A percentile compares a stretch with the other conserved stretches of the same genome.
These are phyloP conservation scores for Neosalanx taihuensis DNA, from an alignment of 2,797 vertebrate genomes.

Conservation along the genomic window DNA sequence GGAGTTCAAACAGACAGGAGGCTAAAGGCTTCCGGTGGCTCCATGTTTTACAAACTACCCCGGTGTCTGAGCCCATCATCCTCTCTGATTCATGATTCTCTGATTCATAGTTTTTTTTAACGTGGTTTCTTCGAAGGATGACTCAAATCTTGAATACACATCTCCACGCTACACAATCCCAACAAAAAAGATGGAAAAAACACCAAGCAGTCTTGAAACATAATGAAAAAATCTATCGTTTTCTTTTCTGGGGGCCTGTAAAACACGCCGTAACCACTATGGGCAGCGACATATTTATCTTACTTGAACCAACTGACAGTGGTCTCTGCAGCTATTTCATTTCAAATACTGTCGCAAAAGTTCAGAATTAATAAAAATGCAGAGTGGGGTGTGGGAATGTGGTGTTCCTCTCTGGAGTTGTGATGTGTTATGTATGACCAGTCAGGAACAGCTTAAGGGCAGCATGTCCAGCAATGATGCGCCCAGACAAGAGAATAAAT, in stretches of 20 bases:
- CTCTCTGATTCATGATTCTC: no score
- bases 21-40: neutral
- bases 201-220: neutral
- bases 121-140: no score
- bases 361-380: conserved; percentile 68
- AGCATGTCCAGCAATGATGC: conserved; percentile 59
- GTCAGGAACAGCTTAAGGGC: conserved; percentile 62
- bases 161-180: neutral
- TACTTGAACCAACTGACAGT: conserved; percentile 76
- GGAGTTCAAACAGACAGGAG: conserved; percentile 36
- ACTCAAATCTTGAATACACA: no score
- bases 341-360: conserved; percentile 52
- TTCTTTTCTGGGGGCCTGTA: conserved; percentile 46
- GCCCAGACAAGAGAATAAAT: conserved; percentile 81
- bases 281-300: conserved; percentile 73
- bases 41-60: no score
- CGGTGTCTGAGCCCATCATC: no score
- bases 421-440: conserved; percentile 77
- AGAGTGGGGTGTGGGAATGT: neutral
- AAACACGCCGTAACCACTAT: conserved; percentile 46
- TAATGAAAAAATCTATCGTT: conserved; percentile 13
- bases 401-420: conserved; percentile 59
- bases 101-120: no score
- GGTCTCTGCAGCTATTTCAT: conserved; percentile 70
- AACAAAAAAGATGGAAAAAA: neutral